These are phyloP conservation scores for Ruditapes philippinarum DNA, from an alignment of 1,140 invertebrate species.

Conservation along the genomic window DNA sequence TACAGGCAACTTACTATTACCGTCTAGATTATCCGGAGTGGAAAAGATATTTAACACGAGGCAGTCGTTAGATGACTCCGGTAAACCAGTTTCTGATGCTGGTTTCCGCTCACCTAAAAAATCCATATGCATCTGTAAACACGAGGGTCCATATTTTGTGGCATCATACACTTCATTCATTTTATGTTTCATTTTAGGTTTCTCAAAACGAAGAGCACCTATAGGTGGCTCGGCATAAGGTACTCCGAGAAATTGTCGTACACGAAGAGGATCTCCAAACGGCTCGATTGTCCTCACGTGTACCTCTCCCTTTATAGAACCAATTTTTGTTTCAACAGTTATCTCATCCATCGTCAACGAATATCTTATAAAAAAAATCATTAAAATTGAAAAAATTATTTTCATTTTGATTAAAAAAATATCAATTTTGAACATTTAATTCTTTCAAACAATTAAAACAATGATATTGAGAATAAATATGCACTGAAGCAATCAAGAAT, in stretches of 20 bases:
- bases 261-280: background rate
- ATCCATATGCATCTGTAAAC: background rate
- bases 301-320: background rate
- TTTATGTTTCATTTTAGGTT: no score
- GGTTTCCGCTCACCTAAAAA: background rate
- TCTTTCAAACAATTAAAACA: no score
- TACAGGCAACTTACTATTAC: slow-evolving; percentile 87
- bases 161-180: slow-evolving; percentile 1
- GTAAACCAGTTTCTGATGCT: background rate
- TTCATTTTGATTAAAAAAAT: no score
- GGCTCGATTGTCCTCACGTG: background rate
- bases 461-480: no score
- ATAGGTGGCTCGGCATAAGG: slow-evolving; percentile 34
- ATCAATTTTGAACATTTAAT: no score
- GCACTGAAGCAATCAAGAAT: no score
- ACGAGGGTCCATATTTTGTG: background rate
- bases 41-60: slow-evolving; percentile 95
- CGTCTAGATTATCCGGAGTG: slow-evolving; percentile 88
- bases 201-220: slow-evolving; percentile 1
- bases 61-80: slow-evolving; percentile 94
- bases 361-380: no score
- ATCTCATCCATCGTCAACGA: background rate
- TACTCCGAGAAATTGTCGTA: slow-evolving; percentile 2
- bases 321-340: background rate
- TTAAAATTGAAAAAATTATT: no score